Base-by-base conservation (phyloP, 1,140 invertebrate genomes). In the Sinella curviseta region DNA sequence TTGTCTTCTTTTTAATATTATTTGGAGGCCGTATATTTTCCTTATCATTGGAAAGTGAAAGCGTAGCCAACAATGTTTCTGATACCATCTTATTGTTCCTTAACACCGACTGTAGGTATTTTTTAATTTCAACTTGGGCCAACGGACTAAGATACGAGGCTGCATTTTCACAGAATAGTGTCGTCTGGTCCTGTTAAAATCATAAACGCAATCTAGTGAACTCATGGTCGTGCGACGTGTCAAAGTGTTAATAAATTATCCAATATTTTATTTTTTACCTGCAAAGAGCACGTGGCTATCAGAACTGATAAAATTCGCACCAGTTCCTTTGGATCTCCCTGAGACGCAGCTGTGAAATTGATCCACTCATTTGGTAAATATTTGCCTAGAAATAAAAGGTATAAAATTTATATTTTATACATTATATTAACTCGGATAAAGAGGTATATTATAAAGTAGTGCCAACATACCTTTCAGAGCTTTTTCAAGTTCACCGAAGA, bases 271-370 rank as follows among this genome's bases (percentile, higher is more conserved):
- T n/a, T n/a, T n/a, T n/a, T 54, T 78, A 74, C 77, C 67, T 78
- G 65, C 0, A 78, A 24, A n/a, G 48, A 20, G 36, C 77, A 67
- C 1, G 39, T 8, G 17, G 34, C 77, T 17, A 78, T 48, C 31
- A 78, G 54, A 54, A 78, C 36, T n/a, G 67, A 35, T 36, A 74
- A 2, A 16, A 78, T 54, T 74, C 65, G 57, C 20, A 3, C 34
- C 16, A 78, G 48, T 14, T 78, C 65, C 1, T 73, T 35, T 17
- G 4, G 35, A 30, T 33, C 0, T 1, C 77, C 70, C 1, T 31
- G 12, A 20, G 30, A 74, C 12, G 70, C 70, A 74, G 12, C 31
- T 31, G 12, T 8, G 26, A 74, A 74, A 33, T 74, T 74, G 17
- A 74, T 74, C 70, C 24, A 74, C 2, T 8, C 24, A 8, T 3